Conservation (phyloP, 2,113 vertebrate genomes). For the Oenanthe melanoleuca region DNA sequence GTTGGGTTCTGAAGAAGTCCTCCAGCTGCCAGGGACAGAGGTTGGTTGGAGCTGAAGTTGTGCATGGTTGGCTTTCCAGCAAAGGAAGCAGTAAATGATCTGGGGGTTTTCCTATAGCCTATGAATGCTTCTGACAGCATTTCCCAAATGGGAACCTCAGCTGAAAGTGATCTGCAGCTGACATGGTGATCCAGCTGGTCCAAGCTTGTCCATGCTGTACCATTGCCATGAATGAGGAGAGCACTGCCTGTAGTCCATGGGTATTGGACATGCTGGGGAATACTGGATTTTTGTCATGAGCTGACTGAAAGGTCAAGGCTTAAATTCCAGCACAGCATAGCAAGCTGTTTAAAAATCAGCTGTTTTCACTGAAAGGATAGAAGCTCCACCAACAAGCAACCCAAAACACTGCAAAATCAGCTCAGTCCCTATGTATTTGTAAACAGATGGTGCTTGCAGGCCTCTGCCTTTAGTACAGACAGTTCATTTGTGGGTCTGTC, state of each 20-base stretch:
- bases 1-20: neutral
- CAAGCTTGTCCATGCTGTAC: neutral
- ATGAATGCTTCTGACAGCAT: neutral
- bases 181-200: neutral
- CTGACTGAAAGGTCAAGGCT: neutral
- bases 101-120: neutral
- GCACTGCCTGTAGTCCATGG: neutral
- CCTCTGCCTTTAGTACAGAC: neutral
- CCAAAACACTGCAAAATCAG: neutral
- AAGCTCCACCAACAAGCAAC: neutral
- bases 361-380: neutral
- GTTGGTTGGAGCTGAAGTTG: neutral
- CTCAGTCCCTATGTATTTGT: rapidly evolving
- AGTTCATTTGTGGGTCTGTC: neutral
- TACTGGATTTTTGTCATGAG: neutral
- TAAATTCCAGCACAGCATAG: neutral
- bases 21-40: neutral
- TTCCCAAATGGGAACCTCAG: neutral
- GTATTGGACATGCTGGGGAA: neutral
- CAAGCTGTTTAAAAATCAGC: neutral
- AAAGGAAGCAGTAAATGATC: neutral
- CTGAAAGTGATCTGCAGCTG: neutral
- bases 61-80: neutral
- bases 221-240: rapidly evolving
- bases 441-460: neutral